Evolutionary conservation across 2,113 vertebrate genomes (phyloP), one percentile per base, ranked within the genome.

Genomic region (Anhinga rufa): DNA sequence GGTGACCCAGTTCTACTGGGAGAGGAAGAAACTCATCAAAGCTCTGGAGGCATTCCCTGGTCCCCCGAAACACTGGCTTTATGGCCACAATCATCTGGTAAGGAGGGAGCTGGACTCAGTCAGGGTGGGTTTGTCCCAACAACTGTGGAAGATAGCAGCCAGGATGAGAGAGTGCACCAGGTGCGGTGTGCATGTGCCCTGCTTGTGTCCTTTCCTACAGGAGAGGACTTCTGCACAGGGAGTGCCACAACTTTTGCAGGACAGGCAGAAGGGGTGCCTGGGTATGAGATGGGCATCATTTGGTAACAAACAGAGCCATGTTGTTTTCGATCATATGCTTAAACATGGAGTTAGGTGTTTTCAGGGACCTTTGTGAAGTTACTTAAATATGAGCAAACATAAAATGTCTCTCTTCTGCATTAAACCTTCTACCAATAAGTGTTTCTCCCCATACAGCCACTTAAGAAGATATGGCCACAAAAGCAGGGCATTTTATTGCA

Each of bases 41-140:
- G 96, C 78, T 12, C 36, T 98, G 70, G 94, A 97, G 51, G 42
- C 90, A 28, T 99, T 99, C 66, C 98, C 98, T 5, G 98, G 97
- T 25, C 98, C 98, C 26, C 97, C 97, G 0, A 92, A 52, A n/a
- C 98, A 98, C 84, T 98, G 98, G 98, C 84, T 98, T 8, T 97
- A 98, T 22, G 98, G 98, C 13, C 97, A 98, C 77, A 91, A 96
- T 26, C 93, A 86, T n/a, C 90, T 98, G 98, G 98, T 98, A 98
- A 96, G 95, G n/a, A 85, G 58, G 44, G 36, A 85, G 16, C 12
- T 86, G 68, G 75, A 75, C 28, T 75, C 42, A 32, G 3, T 3
- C 22, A 4, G 46, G 65, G 44, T 62, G 88, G 60, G 54, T 36
- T 85, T 90, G 38, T 78, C 29, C 25, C 31, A 42, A 17, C 4